Percentiles rank a stretch among this genome's conserved stretches.
These are phyloP conservation scores for Thamnophis elegans DNA, from an alignment of 2,797 vertebrate genomes.

Conservation along the genomic window DNA sequence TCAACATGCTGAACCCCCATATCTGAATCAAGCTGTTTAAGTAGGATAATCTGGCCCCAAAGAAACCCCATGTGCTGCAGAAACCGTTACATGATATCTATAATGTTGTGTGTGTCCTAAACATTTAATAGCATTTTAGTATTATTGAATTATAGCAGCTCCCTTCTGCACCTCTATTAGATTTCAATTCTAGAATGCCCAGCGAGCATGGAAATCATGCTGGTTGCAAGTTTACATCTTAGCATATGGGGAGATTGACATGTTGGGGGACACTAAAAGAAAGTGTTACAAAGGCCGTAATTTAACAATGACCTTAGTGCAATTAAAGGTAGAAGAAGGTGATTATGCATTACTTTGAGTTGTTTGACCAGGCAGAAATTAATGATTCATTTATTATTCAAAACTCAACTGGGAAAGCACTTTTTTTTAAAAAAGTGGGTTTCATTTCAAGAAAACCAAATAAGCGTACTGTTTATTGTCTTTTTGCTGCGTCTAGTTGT, in stretches of 20 bases:
- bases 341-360: neutral
- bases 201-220: neutral
- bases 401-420: neutral
- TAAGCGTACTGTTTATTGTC: neutral
- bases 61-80: slow-evolving; percentile 47
- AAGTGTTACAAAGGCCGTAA: neutral
- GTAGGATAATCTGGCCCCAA: slow-evolving; percentile 41
- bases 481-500: neutral
- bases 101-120: neutral
- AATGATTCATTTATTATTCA: neutral
- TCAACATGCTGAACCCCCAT: slow-evolving; percentile 28
- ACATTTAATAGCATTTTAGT: neutral
- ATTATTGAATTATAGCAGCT: neutral
- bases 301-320: neutral
- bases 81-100: neutral
- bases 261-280: neutral
- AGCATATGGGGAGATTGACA: neutral
- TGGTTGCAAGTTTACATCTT: neutral
- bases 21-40: slow-evolving; percentile 30
- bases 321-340: neutral
- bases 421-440: neutral
- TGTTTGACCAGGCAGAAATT: neutral
- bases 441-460: neutral
- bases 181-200: neutral
- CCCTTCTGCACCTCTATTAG: neutral